Evolutionary conservation across 2,113 vertebrate genomes (phyloP).

Genomic region (Vimba vimba): DNA sequence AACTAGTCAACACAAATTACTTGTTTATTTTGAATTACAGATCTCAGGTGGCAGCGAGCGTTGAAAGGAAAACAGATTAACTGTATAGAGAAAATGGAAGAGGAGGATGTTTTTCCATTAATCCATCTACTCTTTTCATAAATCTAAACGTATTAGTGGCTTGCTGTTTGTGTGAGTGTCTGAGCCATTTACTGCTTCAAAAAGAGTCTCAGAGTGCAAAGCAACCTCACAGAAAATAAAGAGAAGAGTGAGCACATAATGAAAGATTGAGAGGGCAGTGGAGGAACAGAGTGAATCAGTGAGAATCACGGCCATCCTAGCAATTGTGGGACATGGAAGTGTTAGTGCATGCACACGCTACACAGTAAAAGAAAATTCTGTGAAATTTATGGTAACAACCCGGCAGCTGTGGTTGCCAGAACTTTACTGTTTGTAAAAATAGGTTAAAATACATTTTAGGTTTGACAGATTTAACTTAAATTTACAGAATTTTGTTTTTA

Average conservation of each 20-base stretch:
- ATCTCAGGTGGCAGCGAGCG: not conserved
- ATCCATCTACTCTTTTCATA: not conserved
- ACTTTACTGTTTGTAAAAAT: too few species aligned
- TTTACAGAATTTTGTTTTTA: too few species aligned
- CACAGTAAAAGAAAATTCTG: too few species aligned
- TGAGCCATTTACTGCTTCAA: not conserved
- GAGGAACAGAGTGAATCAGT: not conserved
- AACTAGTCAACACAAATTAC: not conserved
- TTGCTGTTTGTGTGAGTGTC: not conserved
- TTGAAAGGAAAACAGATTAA: not conserved
- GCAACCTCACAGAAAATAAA: not conserved
- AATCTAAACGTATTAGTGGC: not conserved
- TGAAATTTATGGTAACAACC: too few species aligned
- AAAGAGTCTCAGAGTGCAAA: not conserved
- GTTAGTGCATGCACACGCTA: not conserved
- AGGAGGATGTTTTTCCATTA: not conserved
- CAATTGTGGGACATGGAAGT: not conserved
- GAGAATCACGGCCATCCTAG: not conserved
- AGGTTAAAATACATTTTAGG: too few species aligned
- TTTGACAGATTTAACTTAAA: too few species aligned
- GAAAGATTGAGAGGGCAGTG: constrained; percentile 2
- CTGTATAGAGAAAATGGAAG: not conserved
- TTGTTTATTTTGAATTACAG: not conserved
- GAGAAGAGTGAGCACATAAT: not conserved
- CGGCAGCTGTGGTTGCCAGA: too few species aligned